Conservation (phyloP, 2,797 vertebrate species). For the Anableps anableps region DNA sequence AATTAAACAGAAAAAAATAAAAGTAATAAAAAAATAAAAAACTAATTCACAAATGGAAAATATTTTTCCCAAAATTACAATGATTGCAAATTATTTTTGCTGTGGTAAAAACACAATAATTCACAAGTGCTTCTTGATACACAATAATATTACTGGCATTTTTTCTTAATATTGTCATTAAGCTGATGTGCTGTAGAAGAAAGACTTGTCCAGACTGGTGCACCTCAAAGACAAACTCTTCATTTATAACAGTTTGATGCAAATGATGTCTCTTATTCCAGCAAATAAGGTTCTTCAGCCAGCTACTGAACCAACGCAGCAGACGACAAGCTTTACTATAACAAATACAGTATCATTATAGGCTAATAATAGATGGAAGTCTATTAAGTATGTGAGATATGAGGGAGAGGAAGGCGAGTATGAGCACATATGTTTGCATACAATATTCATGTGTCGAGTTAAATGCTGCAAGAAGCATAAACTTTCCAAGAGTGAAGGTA, state of each 20-base stretch:
- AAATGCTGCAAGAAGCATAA: slow-evolving; percentile 51
- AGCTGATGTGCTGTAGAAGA: slow-evolving; percentile 55
- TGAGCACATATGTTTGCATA: slow-evolving; percentile 65
- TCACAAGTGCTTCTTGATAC: slow-evolving; percentile 53
- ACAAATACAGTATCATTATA: slow-evolving; percentile 68
- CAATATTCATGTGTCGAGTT: slow-evolving; percentile 56
- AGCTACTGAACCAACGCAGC: slow-evolving; percentile 65
- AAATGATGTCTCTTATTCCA: slow-evolving; percentile 65
- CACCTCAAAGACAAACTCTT: slow-evolving; percentile 46
- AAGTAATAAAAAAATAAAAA: slow-evolving; percentile 4
- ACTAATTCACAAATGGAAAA: slow-evolving; percentile 32
- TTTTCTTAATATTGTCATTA: slow-evolving; percentile 63
- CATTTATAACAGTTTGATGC: slow-evolving; percentile 51
- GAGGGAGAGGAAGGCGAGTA: slow-evolving; percentile 49
- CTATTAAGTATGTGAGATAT: slow-evolving; percentile 51
- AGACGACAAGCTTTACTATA: slow-evolving; percentile 65
- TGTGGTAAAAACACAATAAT: slow-evolving; percentile 63
- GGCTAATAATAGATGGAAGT: slow-evolving; percentile 71
- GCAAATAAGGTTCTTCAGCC: slow-evolving; percentile 67
- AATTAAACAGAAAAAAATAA: slow-evolving; percentile 34
- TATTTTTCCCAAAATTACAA: slow-evolving; percentile 43
- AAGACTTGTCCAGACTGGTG: slow-evolving; percentile 61
- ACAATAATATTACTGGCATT: slow-evolving; percentile 52
- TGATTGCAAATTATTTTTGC: slow-evolving; percentile 40
- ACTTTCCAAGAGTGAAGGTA: slow-evolving; percentile 47